These are phyloP conservation scores for Agonopterix arenella DNA, from an alignment of 2,888 invertebrate species.

Conservation along the genomic window DNA sequence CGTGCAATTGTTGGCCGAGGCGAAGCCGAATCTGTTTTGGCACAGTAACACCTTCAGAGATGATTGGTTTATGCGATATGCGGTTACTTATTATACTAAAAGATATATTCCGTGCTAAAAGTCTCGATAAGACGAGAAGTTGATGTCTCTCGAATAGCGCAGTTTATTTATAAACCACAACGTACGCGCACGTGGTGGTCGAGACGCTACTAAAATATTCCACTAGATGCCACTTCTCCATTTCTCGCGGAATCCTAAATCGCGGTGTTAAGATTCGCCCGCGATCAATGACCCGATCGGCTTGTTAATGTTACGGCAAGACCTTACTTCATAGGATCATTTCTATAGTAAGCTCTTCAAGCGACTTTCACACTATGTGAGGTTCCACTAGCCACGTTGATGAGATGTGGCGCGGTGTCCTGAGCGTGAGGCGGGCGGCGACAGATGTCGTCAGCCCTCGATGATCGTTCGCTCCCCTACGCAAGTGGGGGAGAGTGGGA, in stretches of 20 bases:
- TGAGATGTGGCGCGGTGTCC: slow-evolving; percentile 81
- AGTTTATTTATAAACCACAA: neutral
- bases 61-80: no score
- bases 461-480: slow-evolving; percentile 13
- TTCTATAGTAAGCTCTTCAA: slow-evolving; percentile 12
- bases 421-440: slow-evolving; percentile 68
- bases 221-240: neutral
- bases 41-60: no score
- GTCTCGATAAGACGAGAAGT: neutral
- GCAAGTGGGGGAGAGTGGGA: slow-evolving; percentile 4
- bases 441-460: slow-evolving; percentile 7
- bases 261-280: neutral
- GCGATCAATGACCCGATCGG: neutral
- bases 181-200: neutral
- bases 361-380: slow-evolving; percentile 14
- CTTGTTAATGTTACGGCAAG: neutral
- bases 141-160: neutral
- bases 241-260: neutral
- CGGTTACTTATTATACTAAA: no score
- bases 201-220: neutral
- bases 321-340: slow-evolving; percentile 19
- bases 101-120: no score
- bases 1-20: no score
- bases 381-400: slow-evolving; percentile 22
- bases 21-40: no score